A percentile compares a stretch with the other conserved stretches of the same genome.
Evolutionary conservation across 1,140 invertebrate species (phyloP).

Genomic region (Calosoma granatense): DNA sequence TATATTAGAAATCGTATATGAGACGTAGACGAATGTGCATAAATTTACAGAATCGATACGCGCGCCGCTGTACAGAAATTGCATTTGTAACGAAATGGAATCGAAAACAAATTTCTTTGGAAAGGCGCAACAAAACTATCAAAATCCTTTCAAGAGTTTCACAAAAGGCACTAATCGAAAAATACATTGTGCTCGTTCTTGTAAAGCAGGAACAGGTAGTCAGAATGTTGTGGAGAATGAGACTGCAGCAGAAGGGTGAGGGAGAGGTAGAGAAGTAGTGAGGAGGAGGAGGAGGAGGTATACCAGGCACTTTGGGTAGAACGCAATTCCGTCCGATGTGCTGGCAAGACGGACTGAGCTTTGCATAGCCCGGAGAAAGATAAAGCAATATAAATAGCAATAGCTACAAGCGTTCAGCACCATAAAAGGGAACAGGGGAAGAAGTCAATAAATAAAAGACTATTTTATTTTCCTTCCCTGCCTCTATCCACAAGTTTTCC

Average conservation of each 20-base stretch:
- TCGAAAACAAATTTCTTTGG: background rate
- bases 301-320: background rate
- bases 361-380: background rate
- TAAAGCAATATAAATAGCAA: constrained; percentile 2
- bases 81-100: background rate
- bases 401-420: background rate
- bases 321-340: background rate
- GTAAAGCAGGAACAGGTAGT: background rate
- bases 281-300: no score
- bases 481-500: background rate
- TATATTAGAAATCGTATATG: no score
- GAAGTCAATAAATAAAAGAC: background rate
- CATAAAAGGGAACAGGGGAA: background rate
- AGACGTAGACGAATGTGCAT: no score
- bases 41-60: no score
- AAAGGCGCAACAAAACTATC: background rate
- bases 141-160: background rate
- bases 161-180: background rate
- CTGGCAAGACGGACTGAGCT: background rate
- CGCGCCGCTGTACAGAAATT: background rate
- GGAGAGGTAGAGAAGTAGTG: no score
- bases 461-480: background rate
- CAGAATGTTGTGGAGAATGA: no score
- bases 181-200: background rate
- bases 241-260: no score